Base-by-base conservation (phyloP, 2,797 vertebrate species). In the Bovichtus variegatus region DNA sequence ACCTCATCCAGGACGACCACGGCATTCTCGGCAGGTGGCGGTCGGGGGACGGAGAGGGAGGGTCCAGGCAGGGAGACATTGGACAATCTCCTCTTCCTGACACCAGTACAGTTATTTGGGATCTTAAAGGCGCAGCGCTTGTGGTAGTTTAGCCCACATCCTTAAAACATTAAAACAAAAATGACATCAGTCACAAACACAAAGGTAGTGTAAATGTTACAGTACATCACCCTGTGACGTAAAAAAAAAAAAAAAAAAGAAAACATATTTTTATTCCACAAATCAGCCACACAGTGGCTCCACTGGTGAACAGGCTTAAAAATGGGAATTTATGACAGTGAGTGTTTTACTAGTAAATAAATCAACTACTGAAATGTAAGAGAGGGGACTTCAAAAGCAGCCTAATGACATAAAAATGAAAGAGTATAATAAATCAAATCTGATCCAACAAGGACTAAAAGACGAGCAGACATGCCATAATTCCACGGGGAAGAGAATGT, bases 121-220 rank as follows among this genome's bases (percentile, higher is more conserved):
- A 99, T 99, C 94, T 99, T 99, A 94, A 99, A 99, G 93, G 97
- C 98, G 72, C 98, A 99, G 74, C 97, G 96, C 81, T 99, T 99
- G 94, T 99, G 98, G 92, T 99, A 99, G 94, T 99, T 99, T 64
- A 99, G 94, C 64, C 98, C 98, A 93, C 98, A 99, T 79, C 98
- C 98, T 99, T 91, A 76, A 55, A 87, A 74, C 27, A 87, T 13
- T 21, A 75, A 85, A 73, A 65, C 34, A 85, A 6, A 85, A 13
- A 81, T 31, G 27, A 29, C 23, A 78, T 38, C 13, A 84, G 75
- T 84, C 47, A 59, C 41, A 83, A 47, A 41, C 29, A 34, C 15
- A 12, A 27, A 27, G 10, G 13, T 6, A 29, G 19, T 38, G 15
- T 67, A 31, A 63, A 63, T 40, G 51, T 53, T 7, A 49, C 15